These are phyloP conservation scores for Beroe forskalii DNA, from an alignment of 37 sponge, comb jelly and placozoan species.

Conservation along the genomic window DNA sequence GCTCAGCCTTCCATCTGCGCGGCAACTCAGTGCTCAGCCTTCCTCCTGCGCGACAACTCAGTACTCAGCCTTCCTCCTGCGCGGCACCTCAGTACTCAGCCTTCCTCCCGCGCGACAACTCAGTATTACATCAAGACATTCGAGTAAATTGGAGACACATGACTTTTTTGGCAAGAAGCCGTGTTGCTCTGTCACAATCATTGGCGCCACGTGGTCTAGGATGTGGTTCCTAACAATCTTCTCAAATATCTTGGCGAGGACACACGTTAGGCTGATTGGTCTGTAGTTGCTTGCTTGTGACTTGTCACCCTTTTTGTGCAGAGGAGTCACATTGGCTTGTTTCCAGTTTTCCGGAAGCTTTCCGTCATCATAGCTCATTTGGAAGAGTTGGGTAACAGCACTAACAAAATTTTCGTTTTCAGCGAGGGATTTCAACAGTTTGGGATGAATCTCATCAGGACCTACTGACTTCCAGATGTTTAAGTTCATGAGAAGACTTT, in stretches of 20 bases:
- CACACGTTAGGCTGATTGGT: not conserved
- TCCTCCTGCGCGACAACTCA: too few relatives aligned
- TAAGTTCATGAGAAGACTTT: not conserved
- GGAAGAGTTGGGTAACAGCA: not conserved
- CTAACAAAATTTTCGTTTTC: not conserved
- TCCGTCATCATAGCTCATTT: not conserved
- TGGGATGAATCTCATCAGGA: too few relatives aligned
- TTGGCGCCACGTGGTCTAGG: not conserved
- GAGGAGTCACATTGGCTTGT: too few relatives aligned
- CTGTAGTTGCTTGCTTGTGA: not conserved
- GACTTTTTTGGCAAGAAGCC: not conserved
- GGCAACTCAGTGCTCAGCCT: too few relatives aligned
- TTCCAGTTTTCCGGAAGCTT: not conserved
- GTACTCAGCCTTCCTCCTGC: too few relatives aligned
- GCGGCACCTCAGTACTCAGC: too few relatives aligned
- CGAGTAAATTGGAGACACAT: not conserved
- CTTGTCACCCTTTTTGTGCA: not conserved
- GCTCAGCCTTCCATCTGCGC: too few relatives aligned
- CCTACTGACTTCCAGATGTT: conserved; percentile 12
- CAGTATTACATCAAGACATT: not conserved
- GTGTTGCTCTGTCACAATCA: not conserved
- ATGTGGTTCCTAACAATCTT: not conserved
- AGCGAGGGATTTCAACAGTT: not conserved
- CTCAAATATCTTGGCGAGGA: not conserved
- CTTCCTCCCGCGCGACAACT: too few relatives aligned